Percentiles rank a stretch among this genome's conserved stretches.
These are phyloP conservation scores for Coenonympha glycerion DNA, from an alignment of 2,888 invertebrate genomes.

Conservation along the genomic window DNA sequence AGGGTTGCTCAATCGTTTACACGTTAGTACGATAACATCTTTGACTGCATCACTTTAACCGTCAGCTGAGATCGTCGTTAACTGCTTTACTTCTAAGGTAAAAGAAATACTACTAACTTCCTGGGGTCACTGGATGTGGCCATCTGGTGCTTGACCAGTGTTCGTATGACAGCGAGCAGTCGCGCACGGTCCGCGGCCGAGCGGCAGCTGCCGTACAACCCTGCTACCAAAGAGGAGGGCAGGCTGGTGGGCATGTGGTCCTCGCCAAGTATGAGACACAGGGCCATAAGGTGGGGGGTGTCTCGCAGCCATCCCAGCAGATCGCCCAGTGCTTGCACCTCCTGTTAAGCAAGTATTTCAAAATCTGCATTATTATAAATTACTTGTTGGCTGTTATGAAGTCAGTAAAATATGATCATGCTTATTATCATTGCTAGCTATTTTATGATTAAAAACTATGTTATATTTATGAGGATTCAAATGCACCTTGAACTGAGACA, in stretches of 20 bases:
- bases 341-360: slow-evolving; percentile 42
- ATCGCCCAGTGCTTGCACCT: slow-evolving; percentile 61
- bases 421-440: no score
- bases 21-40: no score
- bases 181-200: slow-evolving; percentile 51
- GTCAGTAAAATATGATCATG: no score
- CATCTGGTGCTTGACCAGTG: slow-evolving; percentile 64
- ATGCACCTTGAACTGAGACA: no score
- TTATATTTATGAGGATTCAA: no score
- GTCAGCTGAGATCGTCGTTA: no score
- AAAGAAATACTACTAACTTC: slow-evolving; percentile 65
- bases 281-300: slow-evolving; percentile 63
- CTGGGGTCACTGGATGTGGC: slow-evolving; percentile 59
- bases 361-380: no score
- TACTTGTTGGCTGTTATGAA: no score
- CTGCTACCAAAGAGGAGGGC: slow-evolving; percentile 55
- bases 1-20: no score
- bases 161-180: slow-evolving; percentile 55
- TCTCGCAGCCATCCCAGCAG: slow-evolving; percentile 68
- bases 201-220: slow-evolving; percentile 64
- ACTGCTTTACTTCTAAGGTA: no score
- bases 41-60: no score
- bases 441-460: no score
- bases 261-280: slow-evolving; percentile 65
- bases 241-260: slow-evolving; percentile 58